Base-by-base conservation (phyloP, 2,888 invertebrate genomes). In the Ectropis crepuscularia region DNA sequence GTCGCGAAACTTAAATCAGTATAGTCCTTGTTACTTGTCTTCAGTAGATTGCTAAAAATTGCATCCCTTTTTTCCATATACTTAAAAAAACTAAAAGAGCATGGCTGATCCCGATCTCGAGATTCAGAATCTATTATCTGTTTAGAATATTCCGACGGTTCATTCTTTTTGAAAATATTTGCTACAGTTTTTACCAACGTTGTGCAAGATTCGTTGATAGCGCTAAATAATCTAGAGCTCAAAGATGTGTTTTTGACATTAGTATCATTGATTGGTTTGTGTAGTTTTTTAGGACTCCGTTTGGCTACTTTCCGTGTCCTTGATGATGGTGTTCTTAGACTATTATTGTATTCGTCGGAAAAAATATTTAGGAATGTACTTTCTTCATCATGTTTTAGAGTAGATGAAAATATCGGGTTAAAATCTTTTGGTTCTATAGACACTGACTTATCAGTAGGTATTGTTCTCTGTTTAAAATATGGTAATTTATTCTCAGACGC, bases 191-290 rank as follows among this genome's bases (percentile, higher is more conserved):
- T 86, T 0, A 88, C 80, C 5, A 91, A 67, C 4, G 83, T 84
- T 10, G 85, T 83, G 64, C 88, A 91, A 0, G 91, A 88, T 37
- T 85, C 85, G 51, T 91, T 91, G 43, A 91, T 81, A 7, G 80
- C 86, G 48, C 82, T 77, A 41, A 90, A 77, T 10, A 91, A 73
- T 65, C 84, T 82, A 0, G 81, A 74, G 46, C 87, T 79, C 42
- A 90, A 68, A 4, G 85, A 79, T 51, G 68, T 73, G 43, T 81
- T 78, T 65, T 75, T 82, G 0, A 73, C 64, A 59, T 70, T 69
- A 67, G 74, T 77, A 16, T 70, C 64, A 38, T 57, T 54, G 16
- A 39, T 54, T 43, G 53, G 53, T 48, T 4, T 28, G 16, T 50
- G 9, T 11, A 42, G 39, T 70, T 57, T 54, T 58, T 48, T 71